A percentile compares a stretch with the other conserved stretches of the same genome.
phyloP scores from a whole-genome alignment of 2,113 vertebrate genomes.

The Rhinoptilus africanus region DNA sequence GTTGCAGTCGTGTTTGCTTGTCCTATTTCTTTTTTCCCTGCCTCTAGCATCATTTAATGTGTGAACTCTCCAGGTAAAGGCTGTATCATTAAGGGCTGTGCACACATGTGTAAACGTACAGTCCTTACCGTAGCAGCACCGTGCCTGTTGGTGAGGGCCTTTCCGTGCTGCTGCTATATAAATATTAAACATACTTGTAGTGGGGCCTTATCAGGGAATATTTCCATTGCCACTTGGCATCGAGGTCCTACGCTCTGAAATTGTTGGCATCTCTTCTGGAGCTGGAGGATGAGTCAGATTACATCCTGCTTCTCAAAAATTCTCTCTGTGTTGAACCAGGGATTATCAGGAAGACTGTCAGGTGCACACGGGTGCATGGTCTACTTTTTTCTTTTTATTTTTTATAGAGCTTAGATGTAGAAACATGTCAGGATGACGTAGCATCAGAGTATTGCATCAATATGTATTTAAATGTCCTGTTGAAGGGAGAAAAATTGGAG shows the following conservation, averaged over 20 bases:
- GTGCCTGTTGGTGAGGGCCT: neutral
- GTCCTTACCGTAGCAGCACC: neutral
- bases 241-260: neutral
- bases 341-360: neutral
- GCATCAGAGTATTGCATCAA: neutral
- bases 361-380: neutral
- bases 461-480: neutral
- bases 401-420: neutral
- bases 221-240: neutral
- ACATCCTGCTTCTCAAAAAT: neutral
- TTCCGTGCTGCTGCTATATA: neutral
- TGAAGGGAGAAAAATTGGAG: neutral
- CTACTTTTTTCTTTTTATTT: neutral
- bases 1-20: neutral
- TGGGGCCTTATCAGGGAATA: neutral
- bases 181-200: neutral
- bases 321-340: rapidly evolving
- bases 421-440: neutral
- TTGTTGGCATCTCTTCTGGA: neutral
- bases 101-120: neutral
- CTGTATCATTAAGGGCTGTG: neutral
- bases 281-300: neutral
- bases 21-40: neutral
- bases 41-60: neutral
- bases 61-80: neutral